Conservation (phyloP, 2,888 invertebrate species). For the Calephelis perditalis region DNA sequence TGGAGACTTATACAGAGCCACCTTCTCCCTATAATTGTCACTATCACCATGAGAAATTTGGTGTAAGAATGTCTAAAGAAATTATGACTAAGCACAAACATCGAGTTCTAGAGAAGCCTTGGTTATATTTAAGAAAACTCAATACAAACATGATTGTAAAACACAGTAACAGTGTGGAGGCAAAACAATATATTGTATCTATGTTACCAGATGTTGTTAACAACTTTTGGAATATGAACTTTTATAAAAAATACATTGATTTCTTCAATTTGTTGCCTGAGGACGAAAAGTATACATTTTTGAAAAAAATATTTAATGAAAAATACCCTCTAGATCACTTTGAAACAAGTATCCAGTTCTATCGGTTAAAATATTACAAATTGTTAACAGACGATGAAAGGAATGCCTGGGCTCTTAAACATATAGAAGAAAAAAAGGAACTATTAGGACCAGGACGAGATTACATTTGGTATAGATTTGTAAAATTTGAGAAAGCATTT, state of each 20-base stretch:
- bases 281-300: conserved; percentile 37
- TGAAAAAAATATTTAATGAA: conserved; percentile 40
- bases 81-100: neutral
- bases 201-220: conserved; percentile 36
- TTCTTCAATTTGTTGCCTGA: conserved; percentile 41
- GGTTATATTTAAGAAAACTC: conserved; percentile 39
- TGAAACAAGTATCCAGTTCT: conserved; percentile 43
- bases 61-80: neutral
- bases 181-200: conserved; percentile 37
- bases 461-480: conserved; percentile 47
- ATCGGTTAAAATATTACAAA: conserved; percentile 33
- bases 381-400: conserved; percentile 41
- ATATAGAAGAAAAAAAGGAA: conserved; percentile 40
- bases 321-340: conserved; percentile 42
- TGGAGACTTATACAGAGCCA: neutral
- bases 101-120: conserved; percentile 23
- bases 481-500: conserved; percentile 44
- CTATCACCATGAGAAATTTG: neutral
- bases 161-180: conserved; percentile 39
- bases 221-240: conserved; percentile 41
- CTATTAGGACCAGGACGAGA: conserved; percentile 39
- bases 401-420: conserved; percentile 46
- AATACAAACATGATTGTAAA: conserved; percentile 35
- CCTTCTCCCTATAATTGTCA: neutral
- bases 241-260: conserved; percentile 34